phyloP scores from a whole-genome alignment of 23 tunicate genomes.

The Phallusia fumigata region DNA sequence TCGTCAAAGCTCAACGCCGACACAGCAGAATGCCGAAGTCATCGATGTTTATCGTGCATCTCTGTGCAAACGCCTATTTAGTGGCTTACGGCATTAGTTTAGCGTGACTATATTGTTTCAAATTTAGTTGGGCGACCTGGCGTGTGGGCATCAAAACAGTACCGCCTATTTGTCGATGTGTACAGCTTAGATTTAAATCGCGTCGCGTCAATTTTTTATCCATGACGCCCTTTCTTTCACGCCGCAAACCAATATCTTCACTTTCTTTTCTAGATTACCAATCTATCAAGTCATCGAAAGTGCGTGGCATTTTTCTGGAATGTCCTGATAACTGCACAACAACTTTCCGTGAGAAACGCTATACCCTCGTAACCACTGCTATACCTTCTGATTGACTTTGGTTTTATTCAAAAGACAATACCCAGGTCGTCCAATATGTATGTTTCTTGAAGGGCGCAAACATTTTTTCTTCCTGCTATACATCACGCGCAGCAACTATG shows the following conservation, averaged over 20 bases:
- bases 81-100: neutral
- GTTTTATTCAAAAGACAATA: too few relatives aligned
- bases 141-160: neutral
- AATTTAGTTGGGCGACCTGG: neutral
- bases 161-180: constrained; percentile 14
- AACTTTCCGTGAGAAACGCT: neutral
- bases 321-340: neutral
- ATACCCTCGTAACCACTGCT: neutral
- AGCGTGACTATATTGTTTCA: neutral
- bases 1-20: neutral
- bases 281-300: neutral
- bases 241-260: constrained; percentile 1
- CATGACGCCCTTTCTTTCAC: neutral
- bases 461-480: neutral
- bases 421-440: too few relatives aligned
- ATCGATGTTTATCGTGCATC: neutral
- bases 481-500: neutral
- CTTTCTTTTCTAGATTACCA: neutral
- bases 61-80: neutral
- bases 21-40: neutral
- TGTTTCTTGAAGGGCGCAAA: too few relatives aligned
- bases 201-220: neutral
- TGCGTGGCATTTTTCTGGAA: constrained; percentile 8
- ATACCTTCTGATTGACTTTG: too few relatives aligned
- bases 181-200: constrained; percentile 9